Evolutionary conservation across 2,888 invertebrate genomes (phyloP).

Genomic region (Drosophila koepferae): DNA sequence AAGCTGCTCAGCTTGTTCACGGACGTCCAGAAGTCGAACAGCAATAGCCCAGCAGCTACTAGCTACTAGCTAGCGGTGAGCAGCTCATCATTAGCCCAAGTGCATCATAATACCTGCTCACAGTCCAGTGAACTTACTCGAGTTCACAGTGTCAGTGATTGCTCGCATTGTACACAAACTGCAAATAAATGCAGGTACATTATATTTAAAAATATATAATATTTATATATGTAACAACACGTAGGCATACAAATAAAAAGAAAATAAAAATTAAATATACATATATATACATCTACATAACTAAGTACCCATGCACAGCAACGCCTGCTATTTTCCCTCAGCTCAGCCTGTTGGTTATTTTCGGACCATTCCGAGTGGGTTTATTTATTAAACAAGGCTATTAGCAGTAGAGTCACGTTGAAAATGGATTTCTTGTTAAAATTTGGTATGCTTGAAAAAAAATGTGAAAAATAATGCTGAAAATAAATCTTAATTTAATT

Average conservation of each 20-base stretch:
- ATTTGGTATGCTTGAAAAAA: neutral
- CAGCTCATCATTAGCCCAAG: too few species aligned
- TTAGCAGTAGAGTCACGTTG: constrained; percentile 74
- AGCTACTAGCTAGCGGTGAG: too few species aligned
- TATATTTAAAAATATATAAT: neutral
- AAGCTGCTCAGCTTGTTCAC: too few species aligned
- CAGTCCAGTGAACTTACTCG: too few species aligned
- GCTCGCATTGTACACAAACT: neutral
- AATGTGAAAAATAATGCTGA: constrained; percentile 3
- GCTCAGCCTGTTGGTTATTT: neutral
- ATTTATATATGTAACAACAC: neutral
- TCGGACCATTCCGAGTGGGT: neutral
- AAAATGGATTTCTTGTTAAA: constrained; percentile 77
- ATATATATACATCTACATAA: neutral
- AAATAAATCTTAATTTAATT: neutral
- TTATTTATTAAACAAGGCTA: constrained; percentile 54
- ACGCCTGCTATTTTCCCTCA: neutral
- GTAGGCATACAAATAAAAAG: neutral
- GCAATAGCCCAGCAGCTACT: too few species aligned
- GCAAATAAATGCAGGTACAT: neutral
- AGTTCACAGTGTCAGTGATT: too few species aligned
- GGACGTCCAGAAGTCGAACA: too few species aligned
- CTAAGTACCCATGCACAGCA: neutral
- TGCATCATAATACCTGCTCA: too few species aligned
- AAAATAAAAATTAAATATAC: too few species aligned